These are phyloP conservation scores for Aleiodes leptofemur DNA, from an alignment of 2,888 invertebrate genomes.

Conservation along the genomic window DNA sequence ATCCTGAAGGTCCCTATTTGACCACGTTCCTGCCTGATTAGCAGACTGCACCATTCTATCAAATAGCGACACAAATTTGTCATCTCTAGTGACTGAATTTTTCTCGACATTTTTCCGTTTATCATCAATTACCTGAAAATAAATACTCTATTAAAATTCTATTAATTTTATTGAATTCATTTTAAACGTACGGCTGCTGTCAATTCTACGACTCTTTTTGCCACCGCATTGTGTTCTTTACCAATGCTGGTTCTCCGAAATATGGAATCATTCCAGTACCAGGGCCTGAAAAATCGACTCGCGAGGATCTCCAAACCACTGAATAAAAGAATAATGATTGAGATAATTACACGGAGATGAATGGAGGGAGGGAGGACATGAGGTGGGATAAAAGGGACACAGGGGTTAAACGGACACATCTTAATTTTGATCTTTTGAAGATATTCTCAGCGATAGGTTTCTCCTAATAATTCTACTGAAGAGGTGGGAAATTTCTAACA, in stretches of 20 bases:
- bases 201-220: neutral
- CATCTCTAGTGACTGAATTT: too few species aligned
- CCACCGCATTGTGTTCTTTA: neutral
- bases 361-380: neutral
- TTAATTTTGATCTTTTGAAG: too few species aligned
- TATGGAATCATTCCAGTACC: slow-evolving; percentile 1
- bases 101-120: too few species aligned
- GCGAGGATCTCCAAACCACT: neutral
- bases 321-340: neutral
- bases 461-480: too few species aligned
- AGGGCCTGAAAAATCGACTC: slow-evolving; percentile 1
- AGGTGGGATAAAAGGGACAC: too few species aligned
- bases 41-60: too few species aligned
- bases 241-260: neutral
- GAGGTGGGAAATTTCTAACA: too few species aligned
- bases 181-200: neutral
- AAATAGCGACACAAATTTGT: too few species aligned
- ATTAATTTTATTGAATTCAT: neutral
- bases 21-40: too few species aligned
- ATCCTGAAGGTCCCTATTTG: too few species aligned
- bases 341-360: neutral
- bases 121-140: neutral
- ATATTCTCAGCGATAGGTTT: too few species aligned
- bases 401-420: too few species aligned
- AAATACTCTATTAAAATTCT: neutral